These are phyloP conservation scores for Pseudonaja textilis DNA, from an alignment of 2,113 vertebrate genomes.

Conservation along the genomic window DNA sequence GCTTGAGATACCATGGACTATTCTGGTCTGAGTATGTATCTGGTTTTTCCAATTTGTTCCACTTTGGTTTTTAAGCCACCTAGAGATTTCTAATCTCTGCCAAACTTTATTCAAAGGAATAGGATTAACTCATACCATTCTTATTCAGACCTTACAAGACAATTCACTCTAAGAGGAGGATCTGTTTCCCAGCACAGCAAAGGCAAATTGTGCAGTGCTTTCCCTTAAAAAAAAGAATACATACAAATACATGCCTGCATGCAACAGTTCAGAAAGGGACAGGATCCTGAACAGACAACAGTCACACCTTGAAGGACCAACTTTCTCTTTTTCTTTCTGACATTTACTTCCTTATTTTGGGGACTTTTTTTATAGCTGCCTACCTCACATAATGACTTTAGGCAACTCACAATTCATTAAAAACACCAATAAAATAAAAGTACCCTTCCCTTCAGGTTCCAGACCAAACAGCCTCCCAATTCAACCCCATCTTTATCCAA, in stretches of 20 bases:
- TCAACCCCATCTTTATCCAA: not conserved
- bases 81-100: not conserved
- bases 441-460: not conserved
- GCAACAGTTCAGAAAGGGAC: not conserved
- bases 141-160: not conserved
- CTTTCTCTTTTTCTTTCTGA: not conserved
- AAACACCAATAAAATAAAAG: not conserved
- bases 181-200: not conserved
- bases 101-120: not conserved
- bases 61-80: not conserved
- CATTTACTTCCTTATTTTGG: not conserved
- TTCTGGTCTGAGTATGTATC: not conserved
- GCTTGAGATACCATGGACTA: not conserved
- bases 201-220: not conserved
- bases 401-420: not conserved
- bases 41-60: not conserved
- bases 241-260: not conserved
- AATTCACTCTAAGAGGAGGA: not conserved
- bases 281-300: not conserved
- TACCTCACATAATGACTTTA: not conserved
- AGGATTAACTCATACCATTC: not conserved
- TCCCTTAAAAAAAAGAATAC: not conserved
- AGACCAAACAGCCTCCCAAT: not conserved
- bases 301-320: not conserved
- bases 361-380: not conserved